Conservation (phyloP, 2,888 invertebrate genomes). For the Tinea semifulvella region DNA sequence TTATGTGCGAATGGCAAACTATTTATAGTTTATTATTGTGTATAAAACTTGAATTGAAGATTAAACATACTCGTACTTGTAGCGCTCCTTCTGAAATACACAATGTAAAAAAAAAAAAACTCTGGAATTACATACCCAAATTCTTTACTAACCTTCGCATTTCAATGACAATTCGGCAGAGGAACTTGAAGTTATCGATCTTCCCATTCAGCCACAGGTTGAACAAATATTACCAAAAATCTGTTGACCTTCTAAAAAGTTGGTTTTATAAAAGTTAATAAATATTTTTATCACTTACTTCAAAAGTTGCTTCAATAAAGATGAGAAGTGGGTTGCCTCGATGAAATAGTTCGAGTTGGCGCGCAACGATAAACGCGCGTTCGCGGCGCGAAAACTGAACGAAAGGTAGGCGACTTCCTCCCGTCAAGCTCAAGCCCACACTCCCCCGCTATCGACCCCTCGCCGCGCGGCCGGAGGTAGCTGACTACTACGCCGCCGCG, state of each 20-base stretch:
- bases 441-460: slow-evolving; percentile 55
- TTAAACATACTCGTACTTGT: no score
- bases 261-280: background rate
- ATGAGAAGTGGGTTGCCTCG: background rate
- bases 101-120: no score
- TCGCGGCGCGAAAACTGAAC: slow-evolving; percentile 23
- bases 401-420: slow-evolving; percentile 30
- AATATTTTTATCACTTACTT: background rate
- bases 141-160: slow-evolving; percentile 1
- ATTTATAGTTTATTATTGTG: background rate
- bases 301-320: background rate
- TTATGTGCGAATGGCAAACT: no score
- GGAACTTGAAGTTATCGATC: slow-evolving; percentile 11
- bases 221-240: slow-evolving; percentile 1
- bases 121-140: background rate
- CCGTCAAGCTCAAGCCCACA: slow-evolving; percentile 31
- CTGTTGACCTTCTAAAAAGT: background rate
- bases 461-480: slow-evolving; percentile 22
- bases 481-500: slow-evolving; percentile 36
- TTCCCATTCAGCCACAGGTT: slow-evolving; percentile 14
- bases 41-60: background rate
- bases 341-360: background rate
- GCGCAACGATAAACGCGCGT: slow-evolving; percentile 3
- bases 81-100: no score
- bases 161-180: slow-evolving; percentile 9